Evolutionary conservation across 2,797 vertebrate genomes (phyloP).

Genomic region (Oceanodroma leucorhoa): DNA sequence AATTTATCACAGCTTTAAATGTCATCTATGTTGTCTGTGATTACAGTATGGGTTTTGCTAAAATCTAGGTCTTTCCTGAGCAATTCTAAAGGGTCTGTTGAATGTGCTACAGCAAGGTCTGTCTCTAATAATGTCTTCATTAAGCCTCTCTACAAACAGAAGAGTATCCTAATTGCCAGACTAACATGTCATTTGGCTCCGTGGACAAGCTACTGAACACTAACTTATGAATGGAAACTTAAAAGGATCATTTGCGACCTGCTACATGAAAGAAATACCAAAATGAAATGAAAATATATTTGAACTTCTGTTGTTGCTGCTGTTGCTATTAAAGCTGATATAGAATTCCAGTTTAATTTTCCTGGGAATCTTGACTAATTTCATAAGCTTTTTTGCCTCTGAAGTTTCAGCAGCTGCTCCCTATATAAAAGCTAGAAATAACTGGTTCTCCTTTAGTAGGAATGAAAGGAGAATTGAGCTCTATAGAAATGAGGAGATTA

Average conservation of each 20-base stretch:
- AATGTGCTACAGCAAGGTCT: background rate
- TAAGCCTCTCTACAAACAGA: conserved; percentile 22
- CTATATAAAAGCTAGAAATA: conserved; percentile 25
- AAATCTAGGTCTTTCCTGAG: background rate
- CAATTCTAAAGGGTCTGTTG: background rate
- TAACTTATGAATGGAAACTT: conserved; percentile 10
- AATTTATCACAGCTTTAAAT: background rate
- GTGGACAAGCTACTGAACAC: background rate
- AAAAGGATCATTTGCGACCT: conserved; percentile 18
- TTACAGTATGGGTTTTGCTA: background rate
- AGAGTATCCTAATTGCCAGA: conserved; percentile 23
- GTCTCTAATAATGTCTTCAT: conserved; percentile 47
- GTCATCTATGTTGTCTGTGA: background rate
- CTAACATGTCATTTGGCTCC: conserved; percentile 5
- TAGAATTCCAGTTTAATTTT: background rate
- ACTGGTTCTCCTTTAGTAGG: background rate
- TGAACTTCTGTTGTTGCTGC: background rate
- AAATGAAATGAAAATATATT: background rate
- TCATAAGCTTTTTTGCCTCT: background rate
- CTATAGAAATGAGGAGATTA: conserved; percentile 62
- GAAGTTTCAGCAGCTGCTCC: conserved; percentile 33
- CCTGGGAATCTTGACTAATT: background rate
- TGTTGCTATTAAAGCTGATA: background rate
- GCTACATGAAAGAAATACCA: conserved; percentile 17
- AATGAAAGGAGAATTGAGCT: conserved; percentile 49